Evolutionary conservation across 2,888 invertebrate genomes (phyloP).

Genomic region (Leptothorax acervorum): DNA sequence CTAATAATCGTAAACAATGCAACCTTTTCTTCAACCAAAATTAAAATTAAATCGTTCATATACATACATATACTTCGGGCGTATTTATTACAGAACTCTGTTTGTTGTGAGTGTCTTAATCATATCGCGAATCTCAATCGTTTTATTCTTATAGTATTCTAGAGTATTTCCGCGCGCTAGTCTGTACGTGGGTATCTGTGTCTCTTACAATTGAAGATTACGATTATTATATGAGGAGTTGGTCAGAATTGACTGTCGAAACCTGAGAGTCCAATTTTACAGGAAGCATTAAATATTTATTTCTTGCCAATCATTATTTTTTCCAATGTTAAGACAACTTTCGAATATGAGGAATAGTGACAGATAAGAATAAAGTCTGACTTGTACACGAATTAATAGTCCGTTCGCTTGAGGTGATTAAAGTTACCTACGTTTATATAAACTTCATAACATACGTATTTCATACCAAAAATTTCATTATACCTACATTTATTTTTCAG

Average conservation of each 20-base stretch:
- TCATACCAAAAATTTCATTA: not conserved
- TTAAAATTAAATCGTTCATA: constrained; percentile 26
- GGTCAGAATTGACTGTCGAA: not conserved
- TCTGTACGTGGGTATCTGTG: constrained; percentile 50
- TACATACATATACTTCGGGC: not conserved
- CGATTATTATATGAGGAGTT: not conserved
- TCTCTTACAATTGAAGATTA: constrained; percentile 59
- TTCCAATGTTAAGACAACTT: too few species aligned
- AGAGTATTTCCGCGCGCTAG: constrained; percentile 19
- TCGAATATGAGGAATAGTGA: too few species aligned
- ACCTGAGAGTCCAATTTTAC: not conserved
- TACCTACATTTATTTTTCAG: not conserved
- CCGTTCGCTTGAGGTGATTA: not conserved
- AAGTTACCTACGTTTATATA: not conserved
- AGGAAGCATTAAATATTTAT: not conserved
- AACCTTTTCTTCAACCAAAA: constrained; percentile 5
- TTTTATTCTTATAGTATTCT: constrained; percentile 66
- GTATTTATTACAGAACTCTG: constrained; percentile 50
- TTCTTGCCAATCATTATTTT: not conserved
- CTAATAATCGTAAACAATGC: constrained; percentile 35
- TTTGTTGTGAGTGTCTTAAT: constrained; percentile 31
- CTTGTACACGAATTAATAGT: not conserved
- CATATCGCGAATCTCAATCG: constrained; percentile 47
- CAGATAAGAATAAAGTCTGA: not conserved
- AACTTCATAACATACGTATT: not conserved